A percentile compares a stretch with the other conserved stretches of the same genome.
Conservation (phyloP, 2,888 invertebrate species). For the Morpho helenor region DNA sequence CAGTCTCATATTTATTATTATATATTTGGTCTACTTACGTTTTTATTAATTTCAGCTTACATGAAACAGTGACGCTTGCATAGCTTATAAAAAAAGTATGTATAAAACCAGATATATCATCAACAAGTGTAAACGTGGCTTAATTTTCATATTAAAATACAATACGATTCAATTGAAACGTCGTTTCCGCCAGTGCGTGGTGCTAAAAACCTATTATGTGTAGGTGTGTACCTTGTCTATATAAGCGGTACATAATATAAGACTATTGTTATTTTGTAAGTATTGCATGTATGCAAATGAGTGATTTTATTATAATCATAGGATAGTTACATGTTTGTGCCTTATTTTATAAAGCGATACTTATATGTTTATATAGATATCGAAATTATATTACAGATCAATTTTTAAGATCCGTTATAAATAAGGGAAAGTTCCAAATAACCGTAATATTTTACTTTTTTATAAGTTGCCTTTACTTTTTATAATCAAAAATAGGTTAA, state of each 20-base stretch:
- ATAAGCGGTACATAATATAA: slow-evolving; percentile 51
- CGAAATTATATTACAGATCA: slow-evolving; percentile 7
- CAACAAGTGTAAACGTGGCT: slow-evolving; percentile 11
- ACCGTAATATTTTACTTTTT: slow-evolving; percentile 33
- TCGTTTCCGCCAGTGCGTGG: slow-evolving; percentile 27
- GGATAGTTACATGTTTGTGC: slow-evolving; percentile 46
- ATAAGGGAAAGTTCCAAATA: slow-evolving; percentile 30
- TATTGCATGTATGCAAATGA: slow-evolving; percentile 43
- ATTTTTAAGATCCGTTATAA: slow-evolving; percentile 7
- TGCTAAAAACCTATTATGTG: slow-evolving; percentile 25
- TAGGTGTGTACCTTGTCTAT: slow-evolving; percentile 38
- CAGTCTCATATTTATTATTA: too few relatives aligned
- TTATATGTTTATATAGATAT: slow-evolving; percentile 29
- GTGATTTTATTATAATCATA: slow-evolving; percentile 38
- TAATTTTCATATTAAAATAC: slow-evolving; percentile 20
- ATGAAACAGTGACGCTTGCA: too few relatives aligned
- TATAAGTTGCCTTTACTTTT: slow-evolving; percentile 27
- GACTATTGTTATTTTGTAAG: slow-evolving; percentile 39
- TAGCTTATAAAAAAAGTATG: too few relatives aligned
- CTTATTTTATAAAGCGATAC: slow-evolving; percentile 57
- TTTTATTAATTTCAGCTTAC: background rate
- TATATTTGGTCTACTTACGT: background rate
- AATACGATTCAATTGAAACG: slow-evolving; percentile 23
- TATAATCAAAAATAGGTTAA: slow-evolving; percentile 42
- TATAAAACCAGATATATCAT: too few relatives aligned